Evolutionary conservation across 2,113 vertebrate genomes (phyloP).

Genomic region (Galbula dea): DNA sequence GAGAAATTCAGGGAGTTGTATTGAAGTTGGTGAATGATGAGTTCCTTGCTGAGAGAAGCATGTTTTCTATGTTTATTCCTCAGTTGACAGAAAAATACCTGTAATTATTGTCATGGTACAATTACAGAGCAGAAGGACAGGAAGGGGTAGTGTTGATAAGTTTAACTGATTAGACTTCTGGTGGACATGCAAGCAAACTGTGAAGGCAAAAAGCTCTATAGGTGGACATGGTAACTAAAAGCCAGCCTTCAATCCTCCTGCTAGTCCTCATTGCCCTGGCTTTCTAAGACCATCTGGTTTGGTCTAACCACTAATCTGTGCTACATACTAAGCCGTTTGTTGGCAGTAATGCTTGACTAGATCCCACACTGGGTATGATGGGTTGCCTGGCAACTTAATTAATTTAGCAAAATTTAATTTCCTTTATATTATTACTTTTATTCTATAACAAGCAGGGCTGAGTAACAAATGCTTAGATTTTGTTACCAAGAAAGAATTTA

Average conservation of each 20-base stretch:
- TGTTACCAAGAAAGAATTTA: background rate
- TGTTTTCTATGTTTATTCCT: background rate
- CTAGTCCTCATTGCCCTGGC: background rate
- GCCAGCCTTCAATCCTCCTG: background rate
- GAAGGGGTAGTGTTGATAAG: background rate
- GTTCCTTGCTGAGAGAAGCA: background rate
- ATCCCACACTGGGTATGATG: background rate
- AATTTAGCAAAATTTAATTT: constrained; percentile 22
- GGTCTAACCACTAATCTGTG: background rate
- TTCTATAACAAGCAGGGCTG: background rate
- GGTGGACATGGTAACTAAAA: fast-evolving
- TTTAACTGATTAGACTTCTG: background rate
- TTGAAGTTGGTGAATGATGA: background rate
- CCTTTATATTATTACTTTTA: background rate
- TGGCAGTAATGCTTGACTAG: background rate
- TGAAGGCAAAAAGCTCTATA: background rate
- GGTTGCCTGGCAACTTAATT: constrained; percentile 27
- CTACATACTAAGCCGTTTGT: background rate
- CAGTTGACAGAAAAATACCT: background rate
- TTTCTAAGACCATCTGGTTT: background rate
- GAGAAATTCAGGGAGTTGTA: constrained; percentile 35
- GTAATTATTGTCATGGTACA: background rate
- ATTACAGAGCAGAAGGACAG: background rate
- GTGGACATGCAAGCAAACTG: background rate
- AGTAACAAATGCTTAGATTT: background rate